Base-by-base conservation (phyloP, 2,797 vertebrate genomes). In the Tangara arthus region DNA sequence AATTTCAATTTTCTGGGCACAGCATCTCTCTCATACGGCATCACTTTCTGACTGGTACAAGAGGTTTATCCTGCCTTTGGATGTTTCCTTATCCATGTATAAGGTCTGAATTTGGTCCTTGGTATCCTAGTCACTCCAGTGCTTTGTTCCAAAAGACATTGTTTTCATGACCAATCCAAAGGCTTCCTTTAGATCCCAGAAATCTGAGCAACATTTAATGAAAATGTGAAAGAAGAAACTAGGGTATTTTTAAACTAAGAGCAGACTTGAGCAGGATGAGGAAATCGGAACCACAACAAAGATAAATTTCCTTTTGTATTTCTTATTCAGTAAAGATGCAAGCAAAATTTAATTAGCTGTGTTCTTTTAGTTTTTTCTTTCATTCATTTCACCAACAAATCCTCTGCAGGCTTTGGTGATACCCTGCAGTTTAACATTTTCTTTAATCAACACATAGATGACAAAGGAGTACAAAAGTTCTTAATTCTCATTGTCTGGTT, bases 271-370 rank as follows among this genome's bases (percentile, higher is more conserved):
- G 41, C 44, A 94, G 68, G 72, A 91, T 76, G 55, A 90, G 79
- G 93, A 94, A 94, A 87, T 84, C 70, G 1, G 82, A 96, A 94
- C 94, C 87, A 94, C 89, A 82, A 75, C 82, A 89, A 94, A 96
- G 95, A 65, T 75, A 46, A 61, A 71, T 80, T 87, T 85, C 34
- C 69, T 95, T 94, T 94, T 92, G 69, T 76, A 87, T 95, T 90
- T 83, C 81, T 94, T 86, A 81, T 80, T 81, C 75, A 82, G 41
- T 63, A 94, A 96, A 92, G 57, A 94, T 94, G 90, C 63, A 87
- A 94, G 88, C 46, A 78, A 97, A 96, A 79, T 84, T 28, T 92
- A 87, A 94, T 93, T 94, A 91, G 47, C 61, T 55, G 41, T 44
- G 41, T 69, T 73, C 32, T 35, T 63, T 84, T 30, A 42, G 3